Conservation (phyloP, 1,140 invertebrate species). For the Bradysia coprophila region DNA sequence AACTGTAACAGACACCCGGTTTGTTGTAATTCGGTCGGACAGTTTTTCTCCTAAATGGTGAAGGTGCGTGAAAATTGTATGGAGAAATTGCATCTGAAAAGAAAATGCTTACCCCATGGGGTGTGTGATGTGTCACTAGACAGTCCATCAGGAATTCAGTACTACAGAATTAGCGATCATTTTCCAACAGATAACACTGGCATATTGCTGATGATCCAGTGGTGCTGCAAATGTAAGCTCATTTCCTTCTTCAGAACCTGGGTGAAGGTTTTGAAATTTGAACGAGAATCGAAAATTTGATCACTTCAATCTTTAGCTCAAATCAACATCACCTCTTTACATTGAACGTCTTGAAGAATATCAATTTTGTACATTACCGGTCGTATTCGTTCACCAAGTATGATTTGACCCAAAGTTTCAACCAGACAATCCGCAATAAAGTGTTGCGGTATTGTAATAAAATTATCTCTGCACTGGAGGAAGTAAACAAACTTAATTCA, state of each 20-base stretch:
- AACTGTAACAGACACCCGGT: conserved; percentile 63
- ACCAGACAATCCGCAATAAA: conserved; percentile 72
- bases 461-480: too few species aligned
- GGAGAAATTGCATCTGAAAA: too few species aligned
- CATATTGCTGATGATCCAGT: conserved; percentile 98
- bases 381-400: conserved; percentile 93
- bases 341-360: conserved; percentile 54
- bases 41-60: conserved; percentile 17
- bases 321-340: conserved; percentile 33
- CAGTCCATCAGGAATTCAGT: conserved; percentile 98
- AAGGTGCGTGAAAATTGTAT: too few species aligned
- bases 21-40: conserved; percentile 29
- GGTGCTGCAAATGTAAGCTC: conserved; percentile 94
- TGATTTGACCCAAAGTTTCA: conserved; percentile 95
- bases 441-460: too few species aligned
- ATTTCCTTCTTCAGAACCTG: conserved; percentile 82
- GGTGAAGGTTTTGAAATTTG: conserved; percentile 27
- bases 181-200: conserved; percentile 76
- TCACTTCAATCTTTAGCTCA: too few species aligned
- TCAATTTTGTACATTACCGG: conserved; percentile 74
- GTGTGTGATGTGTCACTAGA: conserved; percentile 31
- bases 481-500: too few species aligned
- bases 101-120: conserved; percentile 12
- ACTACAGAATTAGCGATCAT: conserved; percentile 65
- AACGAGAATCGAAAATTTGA: too few species aligned